Evolutionary conservation across 2,888 invertebrate species (phyloP), one percentile per base, ranked within the genome.

Genomic region (Synanthedon formicaeformis): DNA sequence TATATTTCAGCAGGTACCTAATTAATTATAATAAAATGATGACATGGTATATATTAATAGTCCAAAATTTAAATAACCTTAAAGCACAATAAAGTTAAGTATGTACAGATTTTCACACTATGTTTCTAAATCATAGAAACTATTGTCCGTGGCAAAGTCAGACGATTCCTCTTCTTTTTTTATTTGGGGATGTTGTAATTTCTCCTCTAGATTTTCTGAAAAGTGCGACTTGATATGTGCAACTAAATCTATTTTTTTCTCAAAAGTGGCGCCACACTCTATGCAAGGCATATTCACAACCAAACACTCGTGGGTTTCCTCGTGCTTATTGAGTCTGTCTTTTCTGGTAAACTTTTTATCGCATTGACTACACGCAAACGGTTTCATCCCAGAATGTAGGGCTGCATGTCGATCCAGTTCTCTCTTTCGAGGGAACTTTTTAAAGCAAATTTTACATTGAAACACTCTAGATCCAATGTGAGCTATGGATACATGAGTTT

Each of bases 321-420:
- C 90, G 73, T 93, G 93, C 53, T 92, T 85, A 52, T 90, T 86
- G 53, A 92, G 79, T 73, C 93, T 93, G 64, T 93, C 93, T 64
- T 92, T 92, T 50, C 91, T 87, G 45, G 90, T 91, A 69, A 92
- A 92, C 58, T 89, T 89, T 62, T 91, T 91, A 58, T 90, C 90
- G 75, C 93, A 93, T 54, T 89, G 88, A 51, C 84, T 87, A 67
- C 93, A 93, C 52, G 90, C 89, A 65, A 91, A 92, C 2, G 92
- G 90, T 61, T 92, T 91, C 75, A 91, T 85, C 1, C 90, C 92
- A 48, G 91, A 89, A 71, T 93, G 93, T 1, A 92, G 86, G 0
- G 90, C 86, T 13, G 90, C 85, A 74, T 93, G 93, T 0, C 92
- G 84, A 59, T 93, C 92, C 10, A 93, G 73, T 72, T 93, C 93